Evolutionary conservation across 1,140 invertebrate genomes (phyloP).

Genomic region (Oryctes rhinoceros): DNA sequence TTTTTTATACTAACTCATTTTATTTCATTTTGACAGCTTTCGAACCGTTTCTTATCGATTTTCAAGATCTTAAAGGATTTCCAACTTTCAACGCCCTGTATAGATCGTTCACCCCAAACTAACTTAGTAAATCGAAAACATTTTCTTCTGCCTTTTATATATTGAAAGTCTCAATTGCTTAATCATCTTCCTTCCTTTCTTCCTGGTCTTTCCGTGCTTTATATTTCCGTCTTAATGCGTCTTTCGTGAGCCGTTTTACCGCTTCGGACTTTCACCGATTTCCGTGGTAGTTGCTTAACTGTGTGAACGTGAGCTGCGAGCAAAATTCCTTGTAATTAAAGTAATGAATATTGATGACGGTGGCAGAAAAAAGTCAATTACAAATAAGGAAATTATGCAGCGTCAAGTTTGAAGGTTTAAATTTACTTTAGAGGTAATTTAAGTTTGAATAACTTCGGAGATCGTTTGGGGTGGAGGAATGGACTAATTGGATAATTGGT

Average conservation of each 20-base stretch:
- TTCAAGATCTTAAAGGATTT: no score
- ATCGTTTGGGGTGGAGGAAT: no score
- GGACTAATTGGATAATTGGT: no score
- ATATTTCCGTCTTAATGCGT: background rate
- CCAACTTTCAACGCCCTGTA: no score
- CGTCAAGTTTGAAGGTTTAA: no score
- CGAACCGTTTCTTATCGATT: no score
- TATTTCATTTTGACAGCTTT: no score
- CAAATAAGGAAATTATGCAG: background rate
- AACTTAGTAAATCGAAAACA: no score
- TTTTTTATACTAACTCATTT: no score
- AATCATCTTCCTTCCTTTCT: background rate
- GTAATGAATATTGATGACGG: background rate
- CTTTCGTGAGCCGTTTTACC: conserved; percentile 1
- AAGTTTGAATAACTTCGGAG: no score
- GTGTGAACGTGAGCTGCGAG: background rate
- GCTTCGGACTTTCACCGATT: conserved; percentile 11
- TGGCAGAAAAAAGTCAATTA: background rate
- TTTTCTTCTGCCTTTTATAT: background rate
- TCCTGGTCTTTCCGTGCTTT: background rate
- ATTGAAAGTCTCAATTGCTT: background rate
- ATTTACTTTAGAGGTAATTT: no score
- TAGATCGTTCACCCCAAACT: no score
- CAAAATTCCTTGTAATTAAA: background rate
- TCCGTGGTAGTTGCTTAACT: conserved; percentile 14